Conservation (phyloP, 2,888 invertebrate genomes). For the Sphaerophoria rueppellii region DNA sequence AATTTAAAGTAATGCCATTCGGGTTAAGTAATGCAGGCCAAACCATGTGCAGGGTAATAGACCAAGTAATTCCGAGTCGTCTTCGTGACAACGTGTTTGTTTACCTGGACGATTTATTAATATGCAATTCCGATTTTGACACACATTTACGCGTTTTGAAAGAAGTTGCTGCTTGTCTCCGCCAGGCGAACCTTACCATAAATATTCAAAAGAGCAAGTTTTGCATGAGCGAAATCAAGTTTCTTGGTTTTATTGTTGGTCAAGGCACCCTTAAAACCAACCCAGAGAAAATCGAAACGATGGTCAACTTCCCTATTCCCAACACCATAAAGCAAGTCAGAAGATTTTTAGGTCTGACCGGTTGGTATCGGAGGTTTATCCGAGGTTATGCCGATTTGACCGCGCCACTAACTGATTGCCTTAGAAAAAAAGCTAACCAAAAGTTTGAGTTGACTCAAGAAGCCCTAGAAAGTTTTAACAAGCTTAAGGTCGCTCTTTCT, state of each 20-base stretch:
- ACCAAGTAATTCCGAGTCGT: background rate
- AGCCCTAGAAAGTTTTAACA: background rate
- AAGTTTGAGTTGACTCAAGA: background rate
- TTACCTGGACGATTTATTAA: constrained; percentile 20
- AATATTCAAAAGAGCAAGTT: too few relatives aligned
- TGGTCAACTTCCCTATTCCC: constrained; percentile 3
- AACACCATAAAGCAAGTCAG: too few relatives aligned
- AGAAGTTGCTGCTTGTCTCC: constrained; percentile 14
- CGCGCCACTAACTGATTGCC: background rate
- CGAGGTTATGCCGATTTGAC: background rate
- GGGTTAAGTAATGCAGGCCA: constrained; percentile 7
- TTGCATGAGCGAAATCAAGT: constrained; percentile 1
- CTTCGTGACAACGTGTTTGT: constrained; percentile 3
- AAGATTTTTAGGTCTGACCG: background rate
- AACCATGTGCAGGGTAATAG: background rate
- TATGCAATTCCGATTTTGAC: constrained; percentile 22
- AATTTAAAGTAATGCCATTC: constrained; percentile 7
- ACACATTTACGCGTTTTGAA: background rate
- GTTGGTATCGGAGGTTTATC: background rate
- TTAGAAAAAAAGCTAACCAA: background rate
- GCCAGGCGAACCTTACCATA: constrained; percentile 4
- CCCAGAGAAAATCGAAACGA: background rate
- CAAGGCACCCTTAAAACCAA: background rate
- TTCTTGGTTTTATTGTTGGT: background rate
- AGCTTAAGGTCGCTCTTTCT: background rate